A percentile compares a stretch with the other conserved stretches of the same genome.
Conservation (phyloP, 1,140 invertebrate species). For the Diorhabda elongata region DNA sequence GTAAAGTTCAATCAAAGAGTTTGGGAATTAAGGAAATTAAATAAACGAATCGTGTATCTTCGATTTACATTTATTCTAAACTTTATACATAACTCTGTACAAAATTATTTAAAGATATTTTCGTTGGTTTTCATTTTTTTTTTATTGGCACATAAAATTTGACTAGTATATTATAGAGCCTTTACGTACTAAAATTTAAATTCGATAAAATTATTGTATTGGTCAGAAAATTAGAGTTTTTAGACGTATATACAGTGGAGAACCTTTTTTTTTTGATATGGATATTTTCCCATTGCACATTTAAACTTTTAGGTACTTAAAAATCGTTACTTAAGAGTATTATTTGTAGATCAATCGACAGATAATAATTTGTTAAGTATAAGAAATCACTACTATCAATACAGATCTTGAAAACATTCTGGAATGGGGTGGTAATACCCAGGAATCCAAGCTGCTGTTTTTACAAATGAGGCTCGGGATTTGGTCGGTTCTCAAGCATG, state of each 20-base stretch:
- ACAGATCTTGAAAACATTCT: too few species aligned
- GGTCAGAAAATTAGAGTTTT: conserved; percentile 22
- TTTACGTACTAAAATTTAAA: conserved; percentile 28
- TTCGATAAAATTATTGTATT: conserved; percentile 41
- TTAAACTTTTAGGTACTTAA: conserved; percentile 4
- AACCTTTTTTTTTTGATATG: conserved; percentile 16
- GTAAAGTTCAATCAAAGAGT: too few species aligned
- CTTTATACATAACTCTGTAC: not conserved
- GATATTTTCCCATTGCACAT: conserved; percentile 14
- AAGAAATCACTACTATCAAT: too few species aligned
- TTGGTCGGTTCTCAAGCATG: too few species aligned
- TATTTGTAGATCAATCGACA: too few species aligned
- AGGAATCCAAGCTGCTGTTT: too few species aligned
- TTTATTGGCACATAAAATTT: conserved; percentile 36
- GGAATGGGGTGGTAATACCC: too few species aligned
- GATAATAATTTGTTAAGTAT: too few species aligned
- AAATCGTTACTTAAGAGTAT: not conserved
- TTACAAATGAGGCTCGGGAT: too few species aligned
- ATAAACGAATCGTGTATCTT: not conserved
- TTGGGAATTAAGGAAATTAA: too few species aligned
- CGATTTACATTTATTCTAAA: conserved; percentile 1
- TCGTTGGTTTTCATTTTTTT: conserved; percentile 31
- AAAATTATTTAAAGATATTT: conserved; percentile 38
- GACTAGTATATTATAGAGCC: conserved; percentile 26
- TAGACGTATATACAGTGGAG: conserved; percentile 5